Conservation (phyloP, 2,888 invertebrate species). For the Epinotia ramella region DNA sequence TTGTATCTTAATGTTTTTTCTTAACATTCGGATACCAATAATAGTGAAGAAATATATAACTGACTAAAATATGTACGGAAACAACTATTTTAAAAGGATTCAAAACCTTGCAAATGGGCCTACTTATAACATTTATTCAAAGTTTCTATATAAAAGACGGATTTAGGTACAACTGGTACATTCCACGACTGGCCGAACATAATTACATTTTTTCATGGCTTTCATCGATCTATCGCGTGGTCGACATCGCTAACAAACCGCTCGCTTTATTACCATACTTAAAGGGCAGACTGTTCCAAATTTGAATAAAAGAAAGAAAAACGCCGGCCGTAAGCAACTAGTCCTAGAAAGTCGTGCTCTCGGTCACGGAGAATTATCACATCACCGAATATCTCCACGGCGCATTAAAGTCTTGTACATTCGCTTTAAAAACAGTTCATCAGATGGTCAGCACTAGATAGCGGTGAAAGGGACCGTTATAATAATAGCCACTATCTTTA, state of each 20-base stretch:
- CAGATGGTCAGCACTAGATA: constrained; percentile 80
- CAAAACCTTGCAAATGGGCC: not conserved
- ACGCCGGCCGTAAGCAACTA: constrained; percentile 59
- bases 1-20: too few relatives aligned
- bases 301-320: constrained; percentile 61
- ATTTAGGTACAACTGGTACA: not conserved
- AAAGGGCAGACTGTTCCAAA: constrained; percentile 55
- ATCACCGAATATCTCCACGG: constrained; percentile 77
- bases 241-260: constrained; percentile 39
- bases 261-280: constrained; percentile 43
- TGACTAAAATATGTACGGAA: not conserved
- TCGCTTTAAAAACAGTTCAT: constrained; percentile 80
- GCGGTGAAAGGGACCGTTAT: constrained; percentile 84
- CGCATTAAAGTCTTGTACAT: constrained; percentile 82
- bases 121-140: not conserved
- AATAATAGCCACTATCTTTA: constrained; percentile 76
- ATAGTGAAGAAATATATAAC: not conserved
- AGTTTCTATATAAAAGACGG: not conserved
- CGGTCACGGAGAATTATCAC: constrained; percentile 81
- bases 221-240: constrained; percentile 43
- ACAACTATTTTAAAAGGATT: not conserved
- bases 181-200: constrained; percentile 25
- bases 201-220: constrained; percentile 38
- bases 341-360: constrained; percentile 81
- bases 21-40: too few relatives aligned